Evolutionary conservation across 2,113 vertebrate species (phyloP), one percentile per base, ranked within the genome.

Genomic region (Aythya baeri): DNA sequence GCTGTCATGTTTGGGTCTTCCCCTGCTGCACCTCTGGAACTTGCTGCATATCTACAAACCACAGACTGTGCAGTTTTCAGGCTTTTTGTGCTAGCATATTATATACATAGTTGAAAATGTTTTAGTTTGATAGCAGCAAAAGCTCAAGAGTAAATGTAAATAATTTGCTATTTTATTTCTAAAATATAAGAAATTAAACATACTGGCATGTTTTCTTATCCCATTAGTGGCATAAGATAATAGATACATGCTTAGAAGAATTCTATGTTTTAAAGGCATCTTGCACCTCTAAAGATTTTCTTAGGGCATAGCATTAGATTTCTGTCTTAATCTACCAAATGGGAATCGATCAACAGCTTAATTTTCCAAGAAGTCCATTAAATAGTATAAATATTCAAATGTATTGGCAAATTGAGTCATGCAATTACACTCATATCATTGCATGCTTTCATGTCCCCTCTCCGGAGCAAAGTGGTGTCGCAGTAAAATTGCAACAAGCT

Each of bases 321-420:
- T 85, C 25, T 78, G 10, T 71, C n/a, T 61, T 75, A 52, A 82
- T 81, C 26, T 88, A 36, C 44, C 26, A 82, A 86, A 76, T 41
- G 23, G 44, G 34, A 17, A 14, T 41, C 73, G 66, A 86, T 72
- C 8, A n/a, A 62, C 65, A 74, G 27, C 22, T 90, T 86, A 7
- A 31, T 95, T 90, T 93, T 92, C 43, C 16, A 65, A 75, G 29
- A 41, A 34, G 14, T 82, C 76, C 5, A 78, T 93, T 94, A 66
- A 90, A 57, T 13, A 49, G 23, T 17, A 82, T 81, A 86, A 95
- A 81, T 83, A 86, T 82, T 95, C 25, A 86, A 86, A 88, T 32
- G 2, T 57, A 44, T 77, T 18, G 22, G 38, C 34, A 82, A 61
- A 86, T 22, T 15, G 57, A 93, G 17, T 72, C 20, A 52, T 52